Percentiles rank a stretch among this genome's conserved stretches.
Evolutionary conservation across 2,113 vertebrate species (phyloP).

Genomic region (Leptobrachium ailaonicum): DNA sequence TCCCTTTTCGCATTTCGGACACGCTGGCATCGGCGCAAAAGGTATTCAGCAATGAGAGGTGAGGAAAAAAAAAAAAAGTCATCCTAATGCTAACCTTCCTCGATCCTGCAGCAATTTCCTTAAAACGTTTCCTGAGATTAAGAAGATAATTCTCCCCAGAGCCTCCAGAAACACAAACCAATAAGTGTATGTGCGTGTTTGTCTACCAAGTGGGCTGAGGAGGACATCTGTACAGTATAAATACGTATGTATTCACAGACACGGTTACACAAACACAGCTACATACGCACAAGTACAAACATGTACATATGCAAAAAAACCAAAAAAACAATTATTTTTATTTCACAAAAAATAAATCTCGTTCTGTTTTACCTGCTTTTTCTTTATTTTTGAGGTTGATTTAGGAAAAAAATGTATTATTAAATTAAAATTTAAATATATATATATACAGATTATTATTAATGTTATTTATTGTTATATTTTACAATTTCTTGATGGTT

Average conservation of each 20-base stretch:
- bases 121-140: conserved; percentile 29
- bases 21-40: conserved; percentile 30
- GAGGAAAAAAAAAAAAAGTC: conserved; percentile 51
- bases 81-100: conserved; percentile 24
- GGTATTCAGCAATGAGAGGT: conserved; percentile 72
- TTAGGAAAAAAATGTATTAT: too few species aligned
- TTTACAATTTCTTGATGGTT: too few species aligned
- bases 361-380: too few species aligned
- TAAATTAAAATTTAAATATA: too few species aligned
- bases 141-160: conserved; percentile 36
- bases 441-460: too few species aligned
- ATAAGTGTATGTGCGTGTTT: background rate
- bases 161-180: conserved; percentile 1
- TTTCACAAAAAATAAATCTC: too few species aligned
- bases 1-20: conserved; percentile 44
- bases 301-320: background rate
- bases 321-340: too few species aligned
- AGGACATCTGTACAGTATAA: conserved; percentile 26
- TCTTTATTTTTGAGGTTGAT: too few species aligned
- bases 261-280: background rate
- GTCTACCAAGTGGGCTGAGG: background rate
- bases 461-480: too few species aligned
- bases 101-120: conserved; percentile 15
- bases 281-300: background rate
- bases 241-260: background rate